Percentiles rank a stretch among this genome's conserved stretches.
Conservation (phyloP, 2,888 invertebrate species). For the Drosophila acutilabella region DNA sequence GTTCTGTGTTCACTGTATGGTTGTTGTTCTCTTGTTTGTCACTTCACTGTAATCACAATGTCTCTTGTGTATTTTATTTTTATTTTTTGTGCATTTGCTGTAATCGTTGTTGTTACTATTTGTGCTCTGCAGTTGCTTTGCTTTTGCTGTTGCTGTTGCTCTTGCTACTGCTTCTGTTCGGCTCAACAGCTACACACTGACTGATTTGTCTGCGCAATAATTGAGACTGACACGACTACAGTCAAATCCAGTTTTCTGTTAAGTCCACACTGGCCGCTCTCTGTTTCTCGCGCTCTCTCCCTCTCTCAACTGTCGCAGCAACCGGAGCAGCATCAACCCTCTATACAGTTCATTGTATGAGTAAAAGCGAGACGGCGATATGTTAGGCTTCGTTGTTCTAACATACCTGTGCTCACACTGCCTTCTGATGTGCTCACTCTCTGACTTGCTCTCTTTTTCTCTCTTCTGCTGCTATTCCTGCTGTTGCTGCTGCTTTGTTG, state of each 20-base stretch:
- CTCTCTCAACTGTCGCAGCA: constrained; percentile 21
- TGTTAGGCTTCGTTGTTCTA: constrained; percentile 24
- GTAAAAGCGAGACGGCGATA: constrained; percentile 58
- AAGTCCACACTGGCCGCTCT: constrained; percentile 20
- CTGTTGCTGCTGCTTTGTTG: constrained; percentile 59
- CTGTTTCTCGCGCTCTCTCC: constrained; percentile 20
- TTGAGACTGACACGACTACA: constrained; percentile 77
- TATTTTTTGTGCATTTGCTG: constrained; percentile 32
- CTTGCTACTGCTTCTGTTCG: constrained; percentile 68
- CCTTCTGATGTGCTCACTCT: constrained; percentile 40
- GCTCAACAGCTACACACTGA: constrained; percentile 79
- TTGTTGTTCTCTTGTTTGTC: constrained; percentile 28
- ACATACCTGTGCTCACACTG: constrained; percentile 47
- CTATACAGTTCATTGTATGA: constrained; percentile 33
- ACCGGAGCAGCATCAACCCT: constrained; percentile 49
- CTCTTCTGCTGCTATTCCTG: constrained; percentile 37
- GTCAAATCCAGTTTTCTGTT: constrained; percentile 71
- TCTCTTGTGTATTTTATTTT: constrained; percentile 31
- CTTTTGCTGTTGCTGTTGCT: constrained; percentile 46
- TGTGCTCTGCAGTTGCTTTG: constrained; percentile 31
- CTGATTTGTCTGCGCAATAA: constrained; percentile 77
- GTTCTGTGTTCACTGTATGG: constrained; percentile 36
- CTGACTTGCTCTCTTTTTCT: constrained; percentile 31
- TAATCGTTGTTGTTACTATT: constrained; percentile 33
- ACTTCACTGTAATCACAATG: constrained; percentile 53